phyloP scores from a whole-genome alignment of 2,113 vertebrate species.

The Larimichthys polyactis region DNA sequence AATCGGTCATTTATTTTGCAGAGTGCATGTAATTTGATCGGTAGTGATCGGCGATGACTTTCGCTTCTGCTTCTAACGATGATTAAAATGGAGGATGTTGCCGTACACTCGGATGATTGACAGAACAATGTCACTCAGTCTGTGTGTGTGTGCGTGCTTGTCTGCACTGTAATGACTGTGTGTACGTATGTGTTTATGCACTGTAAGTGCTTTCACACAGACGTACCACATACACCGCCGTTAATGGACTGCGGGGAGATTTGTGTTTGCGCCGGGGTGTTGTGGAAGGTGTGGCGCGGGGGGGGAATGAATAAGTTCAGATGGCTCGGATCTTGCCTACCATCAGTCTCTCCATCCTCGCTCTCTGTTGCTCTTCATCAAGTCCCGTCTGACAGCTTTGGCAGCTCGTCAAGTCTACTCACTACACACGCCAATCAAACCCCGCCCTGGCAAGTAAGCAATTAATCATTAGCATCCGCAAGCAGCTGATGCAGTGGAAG shows the following conservation, averaged over 20 bases:
- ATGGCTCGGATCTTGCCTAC: slow-evolving; percentile 50
- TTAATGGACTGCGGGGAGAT: slow-evolving; percentile 26
- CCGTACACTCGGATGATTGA: slow-evolving; percentile 61
- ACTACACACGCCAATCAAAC: slow-evolving; percentile 71
- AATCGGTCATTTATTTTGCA: slow-evolving; percentile 41
- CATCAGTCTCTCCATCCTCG: slow-evolving; percentile 21
- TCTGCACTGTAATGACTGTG: slow-evolving; percentile 11
- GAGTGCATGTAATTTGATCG: slow-evolving; percentile 62
- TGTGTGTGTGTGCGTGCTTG: slow-evolving; percentile 2
- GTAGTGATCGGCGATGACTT: slow-evolving; percentile 58
- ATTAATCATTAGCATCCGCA: slow-evolving; percentile 77
- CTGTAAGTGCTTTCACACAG: not conserved
- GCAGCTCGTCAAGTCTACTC: slow-evolving; percentile 77
- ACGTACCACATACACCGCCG: not conserved
- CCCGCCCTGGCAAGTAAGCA: slow-evolving; percentile 74
- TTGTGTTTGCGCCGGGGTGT: slow-evolving; percentile 12
- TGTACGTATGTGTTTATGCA: not conserved
- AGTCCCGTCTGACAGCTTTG: slow-evolving; percentile 71
- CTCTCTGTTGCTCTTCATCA: slow-evolving; percentile 40
- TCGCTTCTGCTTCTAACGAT: slow-evolving; percentile 49
- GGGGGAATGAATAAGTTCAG: slow-evolving; percentile 56
- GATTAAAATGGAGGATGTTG: slow-evolving; percentile 62
- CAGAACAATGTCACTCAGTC: slow-evolving; percentile 65
- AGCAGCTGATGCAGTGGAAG: slow-evolving; percentile 46
- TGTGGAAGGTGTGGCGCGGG: slow-evolving; percentile 14